These are phyloP conservation scores for Lasioglossum baleicum DNA, from an alignment of 1,140 invertebrate species.

Conservation along the genomic window DNA sequence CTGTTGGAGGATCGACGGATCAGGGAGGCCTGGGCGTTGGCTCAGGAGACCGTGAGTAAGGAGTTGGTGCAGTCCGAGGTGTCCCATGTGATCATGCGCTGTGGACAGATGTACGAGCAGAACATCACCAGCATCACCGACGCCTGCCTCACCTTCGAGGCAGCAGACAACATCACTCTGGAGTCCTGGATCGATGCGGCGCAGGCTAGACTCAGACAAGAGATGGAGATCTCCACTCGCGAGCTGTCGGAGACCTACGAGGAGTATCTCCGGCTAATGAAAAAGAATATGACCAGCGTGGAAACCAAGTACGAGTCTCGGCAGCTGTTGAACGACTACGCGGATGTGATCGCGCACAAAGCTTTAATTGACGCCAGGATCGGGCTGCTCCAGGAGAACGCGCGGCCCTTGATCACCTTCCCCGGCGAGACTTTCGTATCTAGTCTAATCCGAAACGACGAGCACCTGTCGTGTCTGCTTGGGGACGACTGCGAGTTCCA, in stretches of 20 bases:
- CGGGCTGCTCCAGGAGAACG: slow-evolving; percentile 78
- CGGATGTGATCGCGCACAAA: slow-evolving; percentile 88
- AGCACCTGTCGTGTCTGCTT: slow-evolving; percentile 65
- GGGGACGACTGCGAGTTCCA: slow-evolving; percentile 71
- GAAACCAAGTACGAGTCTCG: slow-evolving; percentile 77
- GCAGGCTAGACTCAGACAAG: slow-evolving; percentile 84
- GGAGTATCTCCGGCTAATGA: slow-evolving; percentile 80
- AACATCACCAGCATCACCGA: slow-evolving; percentile 76
- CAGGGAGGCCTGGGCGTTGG: slow-evolving; percentile 84
- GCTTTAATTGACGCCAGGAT: slow-evolving; percentile 87
- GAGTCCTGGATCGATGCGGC: slow-evolving; percentile 86
- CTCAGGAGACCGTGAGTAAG: slow-evolving; percentile 85
- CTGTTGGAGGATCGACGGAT: slow-evolving; percentile 79
- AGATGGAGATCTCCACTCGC: slow-evolving; percentile 85
- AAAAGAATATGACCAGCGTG: slow-evolving; percentile 75
- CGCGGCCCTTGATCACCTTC: slow-evolving; percentile 39
- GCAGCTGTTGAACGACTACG: slow-evolving; percentile 84
- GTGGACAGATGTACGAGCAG: slow-evolving; percentile 84
- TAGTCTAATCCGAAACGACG: slow-evolving; percentile 73
- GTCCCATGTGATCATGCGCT: slow-evolving; percentile 84
- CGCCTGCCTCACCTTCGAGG: slow-evolving; percentile 81
- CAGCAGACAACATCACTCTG: slow-evolving; percentile 82
- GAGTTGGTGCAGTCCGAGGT: slow-evolving; percentile 88
- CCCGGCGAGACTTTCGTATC: slow-evolving; percentile 68
- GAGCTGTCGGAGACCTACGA: slow-evolving; percentile 85